A percentile compares a stretch with the other conserved stretches of the same genome.
Evolutionary conservation across 1,140 invertebrate genomes (phyloP).

Genomic region (Eciton burchellii): DNA sequence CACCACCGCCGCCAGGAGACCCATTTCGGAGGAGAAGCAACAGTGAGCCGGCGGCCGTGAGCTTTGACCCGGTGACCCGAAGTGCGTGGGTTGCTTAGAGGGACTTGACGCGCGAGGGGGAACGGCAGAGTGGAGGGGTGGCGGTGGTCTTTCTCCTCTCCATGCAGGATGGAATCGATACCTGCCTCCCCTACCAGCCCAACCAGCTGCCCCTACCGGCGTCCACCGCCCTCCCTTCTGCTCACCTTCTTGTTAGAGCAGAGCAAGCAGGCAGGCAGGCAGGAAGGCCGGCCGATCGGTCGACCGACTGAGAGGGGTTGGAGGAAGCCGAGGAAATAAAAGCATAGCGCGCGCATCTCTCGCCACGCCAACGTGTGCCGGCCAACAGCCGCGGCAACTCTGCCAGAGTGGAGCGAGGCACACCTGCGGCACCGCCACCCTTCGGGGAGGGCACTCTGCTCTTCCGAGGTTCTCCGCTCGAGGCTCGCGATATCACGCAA

Average conservation of each 20-base stretch:
- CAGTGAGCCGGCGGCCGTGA: slow-evolving; percentile 83
- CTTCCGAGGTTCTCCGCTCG: not conserved
- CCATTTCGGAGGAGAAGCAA: slow-evolving; percentile 77
- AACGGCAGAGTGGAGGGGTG: not conserved
- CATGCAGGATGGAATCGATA: slow-evolving; percentile 82
- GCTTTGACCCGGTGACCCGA: slow-evolving; percentile 84
- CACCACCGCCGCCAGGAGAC: slow-evolving; percentile 22
- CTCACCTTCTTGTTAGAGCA: slow-evolving; percentile 63
- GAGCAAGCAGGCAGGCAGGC: slow-evolving; percentile 13
- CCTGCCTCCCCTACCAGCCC: slow-evolving; percentile 79
- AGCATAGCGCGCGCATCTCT: slow-evolving; percentile 55
- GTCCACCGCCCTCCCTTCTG: slow-evolving; percentile 54
- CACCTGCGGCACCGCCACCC: slow-evolving; percentile 41
- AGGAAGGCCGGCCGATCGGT: slow-evolving; percentile 23
- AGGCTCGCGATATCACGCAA: not conserved
- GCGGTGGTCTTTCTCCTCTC: slow-evolving; percentile 72
- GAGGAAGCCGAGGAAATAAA: slow-evolving; percentile 60
- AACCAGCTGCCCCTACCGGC: slow-evolving; percentile 65
- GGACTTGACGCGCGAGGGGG: slow-evolving; percentile 48
- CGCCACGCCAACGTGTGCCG: not conserved
- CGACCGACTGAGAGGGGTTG: slow-evolving; percentile 33
- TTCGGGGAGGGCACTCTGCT: not conserved
- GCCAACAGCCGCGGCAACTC: slow-evolving; percentile 43
- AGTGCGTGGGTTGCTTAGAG: slow-evolving; percentile 76
- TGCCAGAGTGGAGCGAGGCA: not conserved